phyloP scores from a whole-genome alignment of 1,140 invertebrate genomes.

The Drosophila serrata region DNA sequence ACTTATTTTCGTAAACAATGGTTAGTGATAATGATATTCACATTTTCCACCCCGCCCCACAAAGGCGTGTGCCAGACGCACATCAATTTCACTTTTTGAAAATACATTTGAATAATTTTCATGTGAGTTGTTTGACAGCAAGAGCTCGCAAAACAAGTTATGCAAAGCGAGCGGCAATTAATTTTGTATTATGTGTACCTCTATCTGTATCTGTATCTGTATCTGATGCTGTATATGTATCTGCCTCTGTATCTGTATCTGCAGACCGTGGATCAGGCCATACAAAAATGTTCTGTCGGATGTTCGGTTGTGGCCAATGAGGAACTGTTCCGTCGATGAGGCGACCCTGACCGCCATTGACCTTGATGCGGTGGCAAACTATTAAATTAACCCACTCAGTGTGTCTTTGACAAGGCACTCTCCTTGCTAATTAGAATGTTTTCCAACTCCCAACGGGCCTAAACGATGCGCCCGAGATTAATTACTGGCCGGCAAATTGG shows the following conservation, averaged over 20 bases:
- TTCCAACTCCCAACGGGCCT: conserved; percentile 7
- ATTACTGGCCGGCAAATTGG: conserved; percentile 21
- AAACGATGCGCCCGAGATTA: conserved; percentile 18
- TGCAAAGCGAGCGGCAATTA: conserved; percentile 38
- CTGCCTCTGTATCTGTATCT: conserved; percentile 30
- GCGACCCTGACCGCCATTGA: conserved; percentile 29
- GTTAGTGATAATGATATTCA: conserved; percentile 10
- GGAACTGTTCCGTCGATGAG: conserved; percentile 30
- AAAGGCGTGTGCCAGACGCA: conserved; percentile 2
- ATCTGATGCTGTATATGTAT: neutral
- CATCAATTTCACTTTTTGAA: conserved; percentile 40
- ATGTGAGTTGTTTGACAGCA: conserved; percentile 23
- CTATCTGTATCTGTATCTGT: conserved; percentile 9
- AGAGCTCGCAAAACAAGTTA: conserved; percentile 37
- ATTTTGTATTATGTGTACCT: conserved; percentile 36
- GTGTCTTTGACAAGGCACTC: conserved; percentile 3
- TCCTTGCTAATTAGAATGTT: conserved; percentile 35
- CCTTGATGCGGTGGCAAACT: conserved; percentile 18
- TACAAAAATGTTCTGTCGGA: conserved; percentile 34
- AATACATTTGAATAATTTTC: conserved; percentile 44
- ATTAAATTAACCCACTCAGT: conserved; percentile 7
- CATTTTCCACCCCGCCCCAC: conserved; percentile 9
- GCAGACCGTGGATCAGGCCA: conserved; percentile 45
- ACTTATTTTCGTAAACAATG: conserved; percentile 34
- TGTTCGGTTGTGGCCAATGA: conserved; percentile 28